Evolutionary conservation across 2,888 invertebrate species (phyloP).

Genomic region (Melinaea menophilus): DNA sequence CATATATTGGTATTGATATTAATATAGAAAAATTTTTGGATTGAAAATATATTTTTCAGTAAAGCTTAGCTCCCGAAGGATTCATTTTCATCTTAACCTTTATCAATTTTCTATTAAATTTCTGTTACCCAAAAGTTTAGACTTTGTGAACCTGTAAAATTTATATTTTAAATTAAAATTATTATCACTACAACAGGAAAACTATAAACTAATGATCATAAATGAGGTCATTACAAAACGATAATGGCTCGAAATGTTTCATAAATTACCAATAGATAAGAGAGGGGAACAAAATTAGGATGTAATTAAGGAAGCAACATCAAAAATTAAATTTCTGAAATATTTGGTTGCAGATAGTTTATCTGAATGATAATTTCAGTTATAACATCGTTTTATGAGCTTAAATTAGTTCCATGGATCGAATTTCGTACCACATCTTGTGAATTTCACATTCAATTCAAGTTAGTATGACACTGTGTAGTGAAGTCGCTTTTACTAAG

Average conservation of each 20-base stretch:
- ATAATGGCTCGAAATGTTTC: conserved; percentile 18
- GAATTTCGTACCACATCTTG: conserved; percentile 11
- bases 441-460: background rate
- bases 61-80: conserved; percentile 10
- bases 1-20: background rate
- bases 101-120: conserved; percentile 19
- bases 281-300: conserved; percentile 17
- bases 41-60: background rate
- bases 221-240: conserved; percentile 22
- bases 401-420: conserved; percentile 11
- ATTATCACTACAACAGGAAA: conserved; percentile 9
- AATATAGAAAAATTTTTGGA: background rate
- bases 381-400: conserved; percentile 30
- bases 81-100: conserved; percentile 18
- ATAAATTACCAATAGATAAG: conserved; percentile 26
- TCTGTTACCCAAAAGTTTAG: conserved; percentile 8
- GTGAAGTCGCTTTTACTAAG: no score
- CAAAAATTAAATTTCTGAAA: conserved; percentile 30
- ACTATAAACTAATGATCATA: conserved; percentile 11
- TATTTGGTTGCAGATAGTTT: conserved; percentile 28
- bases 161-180: background rate
- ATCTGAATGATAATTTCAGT: conserved; percentile 31
- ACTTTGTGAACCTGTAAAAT: background rate
- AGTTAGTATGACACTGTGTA: no score
- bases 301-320: conserved; percentile 27